A percentile compares a stretch with the other conserved stretches of the same genome.
Conservation (phyloP, 2,797 vertebrate genomes). For the Discoglossus pictus region DNA sequence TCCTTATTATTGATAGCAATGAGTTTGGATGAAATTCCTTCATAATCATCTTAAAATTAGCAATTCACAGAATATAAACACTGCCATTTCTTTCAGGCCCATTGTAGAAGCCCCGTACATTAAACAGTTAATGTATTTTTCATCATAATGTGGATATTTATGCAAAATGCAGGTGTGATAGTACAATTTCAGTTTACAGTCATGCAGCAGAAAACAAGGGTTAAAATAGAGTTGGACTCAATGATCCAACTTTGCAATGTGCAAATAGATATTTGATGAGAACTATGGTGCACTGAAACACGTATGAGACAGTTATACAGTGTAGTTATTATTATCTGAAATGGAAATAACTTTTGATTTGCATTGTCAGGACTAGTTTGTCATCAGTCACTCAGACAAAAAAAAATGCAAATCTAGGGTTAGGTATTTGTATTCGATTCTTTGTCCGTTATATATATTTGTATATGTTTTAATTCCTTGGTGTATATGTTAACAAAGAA, state of each 20-base stretch:
- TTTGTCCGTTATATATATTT: too few relatives aligned
- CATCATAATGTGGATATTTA: slow-evolving; percentile 49
- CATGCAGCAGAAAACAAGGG: slow-evolving; percentile 38
- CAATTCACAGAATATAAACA: slow-evolving; percentile 17
- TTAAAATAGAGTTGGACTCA: slow-evolving; percentile 19
- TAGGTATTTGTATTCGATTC: too few relatives aligned
- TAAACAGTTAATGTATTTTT: slow-evolving; percentile 38
- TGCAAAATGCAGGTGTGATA: slow-evolving; percentile 53
- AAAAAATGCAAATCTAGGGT: too few relatives aligned
- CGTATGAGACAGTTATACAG: neutral
- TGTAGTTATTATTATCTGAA: neutral
- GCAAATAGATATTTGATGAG: slow-evolving; percentile 10
- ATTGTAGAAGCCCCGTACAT: slow-evolving; percentile 46
- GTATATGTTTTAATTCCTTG: too few relatives aligned
- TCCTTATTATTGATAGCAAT: slow-evolving; percentile 27
- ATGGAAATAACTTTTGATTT: neutral
- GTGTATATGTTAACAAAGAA: too few relatives aligned
- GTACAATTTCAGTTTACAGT: slow-evolving; percentile 40
- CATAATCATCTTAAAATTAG: slow-evolving; percentile 39
- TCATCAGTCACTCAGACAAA: too few relatives aligned
- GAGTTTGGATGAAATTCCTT: slow-evolving; percentile 35
- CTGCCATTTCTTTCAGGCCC: slow-evolving; percentile 2
- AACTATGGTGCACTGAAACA: neutral
- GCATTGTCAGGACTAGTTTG: too few relatives aligned
- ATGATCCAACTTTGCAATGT: slow-evolving; percentile 25